A percentile compares a stretch with the other conserved stretches of the same genome.
Conservation (phyloP, 1,140 invertebrate genomes). For the Diuraphis noxia region DNA sequence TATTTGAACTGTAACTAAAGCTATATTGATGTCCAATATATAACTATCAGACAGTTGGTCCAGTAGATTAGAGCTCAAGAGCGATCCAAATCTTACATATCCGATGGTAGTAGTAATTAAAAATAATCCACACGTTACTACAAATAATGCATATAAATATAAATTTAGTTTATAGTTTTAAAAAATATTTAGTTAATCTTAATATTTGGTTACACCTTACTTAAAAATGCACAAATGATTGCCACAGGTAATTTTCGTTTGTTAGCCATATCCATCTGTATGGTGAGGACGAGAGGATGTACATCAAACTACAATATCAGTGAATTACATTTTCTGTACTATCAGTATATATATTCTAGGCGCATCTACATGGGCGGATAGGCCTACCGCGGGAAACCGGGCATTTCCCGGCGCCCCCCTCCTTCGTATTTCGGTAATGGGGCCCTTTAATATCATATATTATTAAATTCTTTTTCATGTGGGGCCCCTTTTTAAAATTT, state of each 20-base stretch:
- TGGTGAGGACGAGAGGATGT: conserved; percentile 76
- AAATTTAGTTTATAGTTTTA: no score
- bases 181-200: neutral
- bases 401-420: no score
- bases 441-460: no score
- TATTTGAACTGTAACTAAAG: conserved; percentile 73
- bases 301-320: conserved; percentile 69
- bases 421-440: no score
- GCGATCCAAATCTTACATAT: conserved; percentile 67
- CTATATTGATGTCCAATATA: conserved; percentile 66
- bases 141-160: conserved; percentile 56
- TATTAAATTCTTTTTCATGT: no score
- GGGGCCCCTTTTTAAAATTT: no score
- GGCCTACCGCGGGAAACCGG: no score
- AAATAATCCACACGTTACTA: conserved; percentile 68
- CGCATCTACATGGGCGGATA: no score
- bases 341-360: neutral
- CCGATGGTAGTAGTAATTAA: conserved; percentile 67
- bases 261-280: conserved; percentile 78
- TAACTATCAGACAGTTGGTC: conserved; percentile 62
- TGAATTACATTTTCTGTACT: neutral
- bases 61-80: conserved; percentile 63
- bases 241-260: conserved; percentile 69
- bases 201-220: conserved; percentile 60
- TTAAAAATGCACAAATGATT: conserved; percentile 67